Conservation (phyloP, 2,797 vertebrate species). For the Ptychadena robeensis region DNA sequence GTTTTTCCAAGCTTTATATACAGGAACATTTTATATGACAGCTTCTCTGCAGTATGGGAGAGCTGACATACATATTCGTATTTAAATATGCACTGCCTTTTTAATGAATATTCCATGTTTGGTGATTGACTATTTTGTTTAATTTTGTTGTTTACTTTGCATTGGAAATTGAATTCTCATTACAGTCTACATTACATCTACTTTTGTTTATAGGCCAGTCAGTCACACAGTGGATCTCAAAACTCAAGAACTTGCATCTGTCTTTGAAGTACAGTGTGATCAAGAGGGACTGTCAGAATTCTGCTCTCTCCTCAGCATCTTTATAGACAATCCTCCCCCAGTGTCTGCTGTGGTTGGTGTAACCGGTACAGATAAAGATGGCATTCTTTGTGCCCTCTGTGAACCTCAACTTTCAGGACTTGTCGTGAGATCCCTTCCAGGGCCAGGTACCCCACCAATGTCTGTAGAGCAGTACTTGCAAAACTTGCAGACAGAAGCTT, state of each 20-base stretch:
- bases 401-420: conserved; percentile 41
- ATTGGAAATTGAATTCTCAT: background rate
- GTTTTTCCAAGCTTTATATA: no score
- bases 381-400: conserved; percentile 14
- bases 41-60: no score
- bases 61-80: no score
- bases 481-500: conserved; percentile 60
- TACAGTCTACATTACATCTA: background rate
- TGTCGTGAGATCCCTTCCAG: conserved; percentile 58
- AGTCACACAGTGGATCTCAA: background rate
- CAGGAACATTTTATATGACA: no score
- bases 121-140: background rate
- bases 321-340: conserved; percentile 48
- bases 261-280: conserved; percentile 39
- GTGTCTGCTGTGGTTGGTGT: conserved; percentile 43
- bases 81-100: no score
- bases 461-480: conserved; percentile 63
- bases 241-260: conserved; percentile 36
- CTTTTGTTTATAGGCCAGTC: conserved; percentile 38
- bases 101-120: background rate
- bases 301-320: conserved; percentile 40
- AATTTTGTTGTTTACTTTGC: background rate
- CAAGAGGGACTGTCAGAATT: conserved; percentile 44
- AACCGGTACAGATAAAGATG: conserved; percentile 44
- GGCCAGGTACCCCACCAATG: conserved; percentile 59